These are phyloP conservation scores for Bradypodion pumilum DNA, from an alignment of 2,797 vertebrate genomes.

Conservation along the genomic window DNA sequence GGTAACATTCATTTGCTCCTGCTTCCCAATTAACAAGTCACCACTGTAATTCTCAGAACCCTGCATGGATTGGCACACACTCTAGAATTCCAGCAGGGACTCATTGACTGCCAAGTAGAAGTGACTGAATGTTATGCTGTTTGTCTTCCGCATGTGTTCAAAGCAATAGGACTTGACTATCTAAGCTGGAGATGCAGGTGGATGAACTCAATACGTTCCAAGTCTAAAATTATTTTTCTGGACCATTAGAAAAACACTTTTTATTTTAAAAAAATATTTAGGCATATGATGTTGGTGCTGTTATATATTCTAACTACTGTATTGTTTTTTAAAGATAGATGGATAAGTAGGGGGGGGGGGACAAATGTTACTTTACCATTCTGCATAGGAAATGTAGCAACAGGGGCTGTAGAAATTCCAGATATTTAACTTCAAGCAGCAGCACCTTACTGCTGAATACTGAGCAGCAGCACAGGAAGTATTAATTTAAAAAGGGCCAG, in stretches of 20 bases:
- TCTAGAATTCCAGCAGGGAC: no score
- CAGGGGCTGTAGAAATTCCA: conserved; percentile 1
- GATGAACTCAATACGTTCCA: neutral
- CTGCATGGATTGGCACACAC: no score
- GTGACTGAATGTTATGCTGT: no score
- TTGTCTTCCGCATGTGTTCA: neutral
- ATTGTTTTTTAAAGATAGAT: conserved; percentile 46
- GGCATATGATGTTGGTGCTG: conserved; percentile 27
- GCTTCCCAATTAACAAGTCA: no score
- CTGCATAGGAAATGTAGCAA: neutral
- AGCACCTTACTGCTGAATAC: conserved; percentile 42
- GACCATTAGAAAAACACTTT: neutral
- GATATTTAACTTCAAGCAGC: conserved; percentile 30
- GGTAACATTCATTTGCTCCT: no score
- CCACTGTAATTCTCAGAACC: no score
- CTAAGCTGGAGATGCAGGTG: neutral
- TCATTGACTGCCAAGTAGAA: no score
- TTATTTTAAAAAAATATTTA: conserved; percentile 14
- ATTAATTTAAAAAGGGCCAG: conserved; percentile 46
- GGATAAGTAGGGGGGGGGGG: no score
- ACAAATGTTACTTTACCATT: conserved; percentile 21
- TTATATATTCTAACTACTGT: neutral
- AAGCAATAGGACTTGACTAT: no score
- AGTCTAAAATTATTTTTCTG: neutral
- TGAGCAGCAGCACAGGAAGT: conserved; percentile 34